A percentile compares a stretch with the other conserved stretches of the same genome.
Conservation (phyloP, 2,113 vertebrate species). For the Porphyrio hochstetteri region DNA sequence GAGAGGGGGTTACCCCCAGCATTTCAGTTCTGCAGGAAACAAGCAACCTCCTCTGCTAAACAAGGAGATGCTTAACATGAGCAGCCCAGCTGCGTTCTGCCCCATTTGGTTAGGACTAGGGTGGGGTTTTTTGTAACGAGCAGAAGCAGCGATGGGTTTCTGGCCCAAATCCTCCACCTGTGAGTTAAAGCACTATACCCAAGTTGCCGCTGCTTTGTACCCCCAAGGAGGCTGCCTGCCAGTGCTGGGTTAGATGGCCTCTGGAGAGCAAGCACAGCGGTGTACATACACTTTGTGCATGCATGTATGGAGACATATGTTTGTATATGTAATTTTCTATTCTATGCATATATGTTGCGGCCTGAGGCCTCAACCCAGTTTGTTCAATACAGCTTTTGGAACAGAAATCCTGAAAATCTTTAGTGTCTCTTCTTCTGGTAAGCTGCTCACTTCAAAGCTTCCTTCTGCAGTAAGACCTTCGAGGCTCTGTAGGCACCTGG, state of each 20-base stretch:
- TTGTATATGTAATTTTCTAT: neutral
- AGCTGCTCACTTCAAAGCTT: neutral
- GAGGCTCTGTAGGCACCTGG: neutral
- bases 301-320: neutral
- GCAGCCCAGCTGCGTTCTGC: accelerated
- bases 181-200: neutral
- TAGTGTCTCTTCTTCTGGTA: neutral
- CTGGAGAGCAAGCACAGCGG: neutral
- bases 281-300: neutral
- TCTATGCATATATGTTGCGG: neutral
- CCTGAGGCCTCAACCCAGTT: neutral
- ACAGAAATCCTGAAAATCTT: neutral
- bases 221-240: neutral
- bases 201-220: neutral
- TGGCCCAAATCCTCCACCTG: neutral
- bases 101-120: neutral
- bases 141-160: neutral
- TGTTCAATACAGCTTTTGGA: neutral
- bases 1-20: neutral
- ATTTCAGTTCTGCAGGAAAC: neutral
- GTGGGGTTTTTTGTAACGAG: neutral
- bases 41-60: neutral
- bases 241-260: accelerated
- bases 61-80: neutral
- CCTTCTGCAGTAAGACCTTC: neutral